These are phyloP conservation scores for Trisateles emortualis DNA, from an alignment of 2,888 invertebrate genomes.

Conservation along the genomic window DNA sequence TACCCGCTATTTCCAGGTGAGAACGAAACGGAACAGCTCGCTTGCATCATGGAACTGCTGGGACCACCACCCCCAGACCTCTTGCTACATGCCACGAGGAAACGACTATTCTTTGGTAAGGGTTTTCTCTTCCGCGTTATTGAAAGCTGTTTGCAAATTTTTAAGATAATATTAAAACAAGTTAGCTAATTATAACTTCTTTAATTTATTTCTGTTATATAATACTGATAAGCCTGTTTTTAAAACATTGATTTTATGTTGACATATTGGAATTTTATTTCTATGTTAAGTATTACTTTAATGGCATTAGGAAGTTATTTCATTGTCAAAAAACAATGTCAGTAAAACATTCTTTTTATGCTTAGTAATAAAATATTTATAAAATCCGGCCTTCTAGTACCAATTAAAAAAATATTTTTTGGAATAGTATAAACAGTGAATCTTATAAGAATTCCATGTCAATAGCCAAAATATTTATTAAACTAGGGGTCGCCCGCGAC, in stretches of 20 bases:
- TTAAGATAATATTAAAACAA: no score
- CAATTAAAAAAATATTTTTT: not conserved
- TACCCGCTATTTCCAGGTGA: slow-evolving; percentile 98
- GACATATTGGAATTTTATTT: not conserved
- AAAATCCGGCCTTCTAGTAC: slow-evolving; percentile 1
- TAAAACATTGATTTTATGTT: not conserved
- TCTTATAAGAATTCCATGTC: slow-evolving; percentile 3
- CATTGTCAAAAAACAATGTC: slow-evolving; percentile 3
- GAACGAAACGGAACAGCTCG: slow-evolving; percentile 98
- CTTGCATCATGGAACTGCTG: slow-evolving; percentile 98
- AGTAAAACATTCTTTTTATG: slow-evolving; percentile 4
- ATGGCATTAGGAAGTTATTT: slow-evolving; percentile 7
- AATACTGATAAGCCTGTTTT: not conserved
- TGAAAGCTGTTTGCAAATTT: no score
- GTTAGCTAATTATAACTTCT: not conserved
- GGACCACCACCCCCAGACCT: slow-evolving; percentile 96
- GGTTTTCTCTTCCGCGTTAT: no score
- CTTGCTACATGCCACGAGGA: slow-evolving; percentile 93
- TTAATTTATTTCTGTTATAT: not conserved
- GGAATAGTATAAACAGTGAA: not conserved
- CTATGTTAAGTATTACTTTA: slow-evolving; percentile 1
- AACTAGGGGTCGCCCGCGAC: no score
- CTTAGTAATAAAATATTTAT: not conserved
- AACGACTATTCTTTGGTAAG: slow-evolving; percentile 94
- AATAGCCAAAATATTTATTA: not conserved